A percentile compares a stretch with the other conserved stretches of the same genome.
These are phyloP conservation scores for Parthenolecanium corni DNA, from an alignment of 2,888 invertebrate species.

Conservation along the genomic window DNA sequence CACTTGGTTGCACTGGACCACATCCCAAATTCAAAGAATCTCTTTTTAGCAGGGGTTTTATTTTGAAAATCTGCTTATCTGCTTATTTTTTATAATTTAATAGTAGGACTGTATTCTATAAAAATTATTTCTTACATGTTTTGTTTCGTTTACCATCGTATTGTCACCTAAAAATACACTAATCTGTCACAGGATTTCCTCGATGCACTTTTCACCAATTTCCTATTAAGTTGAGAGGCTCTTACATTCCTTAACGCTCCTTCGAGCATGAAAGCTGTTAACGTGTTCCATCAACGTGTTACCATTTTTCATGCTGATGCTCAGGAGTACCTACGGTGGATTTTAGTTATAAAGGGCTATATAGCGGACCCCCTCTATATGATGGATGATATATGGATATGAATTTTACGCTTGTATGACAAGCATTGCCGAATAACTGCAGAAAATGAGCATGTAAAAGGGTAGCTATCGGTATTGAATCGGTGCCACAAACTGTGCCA, in stretches of 20 bases:
- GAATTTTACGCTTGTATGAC: constrained; percentile 20
- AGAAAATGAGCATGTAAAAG: constrained; percentile 16
- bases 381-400: constrained; percentile 22
- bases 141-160: too few relatives aligned
- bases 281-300: constrained; percentile 18
- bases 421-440: background rate
- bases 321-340: too few relatives aligned
- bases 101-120: too few relatives aligned
- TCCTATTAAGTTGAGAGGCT: background rate
- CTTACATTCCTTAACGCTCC: constrained; percentile 2
- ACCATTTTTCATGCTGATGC: constrained; percentile 16
- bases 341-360: background rate
- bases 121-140: too few relatives aligned
- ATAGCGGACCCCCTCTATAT: background rate
- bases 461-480: constrained; percentile 2
- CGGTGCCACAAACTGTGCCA: too few relatives aligned
- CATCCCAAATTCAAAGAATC: too few relatives aligned
- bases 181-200: background rate
- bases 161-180: background rate
- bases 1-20: too few relatives aligned
- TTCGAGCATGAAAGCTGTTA: constrained; percentile 21
- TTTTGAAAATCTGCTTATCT: too few relatives aligned
- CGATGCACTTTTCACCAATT: background rate
- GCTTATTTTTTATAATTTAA: too few relatives aligned
- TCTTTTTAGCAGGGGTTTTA: too few relatives aligned